Conservation (phyloP, 2,113 vertebrate species). For the Equus przewalskii region DNA sequence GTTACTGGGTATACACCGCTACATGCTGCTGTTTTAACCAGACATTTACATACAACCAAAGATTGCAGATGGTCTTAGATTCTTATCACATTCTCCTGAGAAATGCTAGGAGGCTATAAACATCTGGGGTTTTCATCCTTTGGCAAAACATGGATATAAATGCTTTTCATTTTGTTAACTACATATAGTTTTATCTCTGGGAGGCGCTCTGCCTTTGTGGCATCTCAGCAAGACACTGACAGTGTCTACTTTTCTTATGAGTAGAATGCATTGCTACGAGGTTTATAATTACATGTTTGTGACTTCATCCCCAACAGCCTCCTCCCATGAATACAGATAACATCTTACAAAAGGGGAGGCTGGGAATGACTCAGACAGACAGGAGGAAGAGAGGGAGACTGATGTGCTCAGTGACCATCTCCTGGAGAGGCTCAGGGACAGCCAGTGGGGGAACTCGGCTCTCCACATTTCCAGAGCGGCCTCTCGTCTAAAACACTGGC, state of each 20-base stretch:
- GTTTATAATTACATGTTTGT: slow-evolving; percentile 80
- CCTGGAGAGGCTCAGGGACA: slow-evolving; percentile 36
- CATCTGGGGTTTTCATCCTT: slow-evolving; percentile 18
- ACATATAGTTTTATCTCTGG: slow-evolving; percentile 50
- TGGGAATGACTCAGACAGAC: slow-evolving; percentile 54
- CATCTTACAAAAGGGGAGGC: slow-evolving; percentile 71
- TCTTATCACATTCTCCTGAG: slow-evolving; percentile 45
- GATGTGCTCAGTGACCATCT: slow-evolving; percentile 74
- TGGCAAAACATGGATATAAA: slow-evolving; percentile 51
- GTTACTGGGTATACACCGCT: not conserved
- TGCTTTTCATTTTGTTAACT: slow-evolving; percentile 41
- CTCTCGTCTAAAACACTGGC: slow-evolving; percentile 70
- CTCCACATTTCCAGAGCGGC: not conserved
- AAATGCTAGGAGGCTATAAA: slow-evolving; percentile 46
- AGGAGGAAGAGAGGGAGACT: slow-evolving; percentile 68
- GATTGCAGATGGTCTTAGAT: slow-evolving; percentile 37
- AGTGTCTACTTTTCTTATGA: slow-evolving; percentile 66
- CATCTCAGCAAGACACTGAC: slow-evolving; percentile 69
- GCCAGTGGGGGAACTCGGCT: not conserved
- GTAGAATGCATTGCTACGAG: slow-evolving; percentile 64
- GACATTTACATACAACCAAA: slow-evolving; percentile 48
- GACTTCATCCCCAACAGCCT: slow-evolving; percentile 73
- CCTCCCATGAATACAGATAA: slow-evolving; percentile 77
- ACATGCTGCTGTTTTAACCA: not conserved
- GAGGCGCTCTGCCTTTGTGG: slow-evolving; percentile 62